Percentiles rank a stretch among this genome's conserved stretches.
Conservation (phyloP, 2,797 vertebrate genomes). For the Allobates femoralis region DNA sequence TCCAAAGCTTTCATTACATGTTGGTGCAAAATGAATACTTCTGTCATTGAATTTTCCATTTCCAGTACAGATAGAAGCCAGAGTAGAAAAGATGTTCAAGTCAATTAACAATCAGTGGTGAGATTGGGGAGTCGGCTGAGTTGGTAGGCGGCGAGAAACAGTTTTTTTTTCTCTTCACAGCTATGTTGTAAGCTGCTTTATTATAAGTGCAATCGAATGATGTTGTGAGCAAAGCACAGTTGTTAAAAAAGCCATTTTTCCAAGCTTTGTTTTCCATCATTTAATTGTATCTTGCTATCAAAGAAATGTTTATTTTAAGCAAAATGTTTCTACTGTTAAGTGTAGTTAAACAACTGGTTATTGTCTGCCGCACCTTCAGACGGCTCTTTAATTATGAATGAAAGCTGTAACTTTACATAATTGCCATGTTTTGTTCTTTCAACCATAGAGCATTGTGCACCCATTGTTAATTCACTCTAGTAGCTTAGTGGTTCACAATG, state of each 20-base stretch:
- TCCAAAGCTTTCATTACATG: slow-evolving; percentile 50
- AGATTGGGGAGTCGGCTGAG: slow-evolving; percentile 17
- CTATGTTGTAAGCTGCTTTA: neutral
- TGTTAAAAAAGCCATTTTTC: slow-evolving; percentile 26
- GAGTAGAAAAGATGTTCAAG: slow-evolving; percentile 53
- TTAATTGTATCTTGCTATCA: neutral
- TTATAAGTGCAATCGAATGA: neutral
- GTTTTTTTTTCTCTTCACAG: slow-evolving; percentile 18
- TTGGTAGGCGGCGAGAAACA: slow-evolving; percentile 21
- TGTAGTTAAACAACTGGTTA: neutral
- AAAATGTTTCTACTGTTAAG: neutral
- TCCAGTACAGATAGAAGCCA: slow-evolving; percentile 34
- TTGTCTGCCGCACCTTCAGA: neutral
- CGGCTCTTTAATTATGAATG: neutral
- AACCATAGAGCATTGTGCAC: neutral
- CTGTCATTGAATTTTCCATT: slow-evolving; percentile 56
- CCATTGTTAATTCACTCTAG: neutral
- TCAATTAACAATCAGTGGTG: slow-evolving; percentile 53
- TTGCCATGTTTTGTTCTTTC: neutral
- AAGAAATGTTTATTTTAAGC: neutral
- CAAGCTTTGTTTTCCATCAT: slow-evolving; percentile 1
- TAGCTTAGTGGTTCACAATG: neutral
- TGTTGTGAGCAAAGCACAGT: neutral
- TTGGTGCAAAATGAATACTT: slow-evolving; percentile 60
- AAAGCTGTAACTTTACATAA: neutral